A percentile compares a stretch with the other conserved stretches of the same genome.
Conservation (phyloP, 2,888 invertebrate genomes). For the Geotrupes spiniger region DNA sequence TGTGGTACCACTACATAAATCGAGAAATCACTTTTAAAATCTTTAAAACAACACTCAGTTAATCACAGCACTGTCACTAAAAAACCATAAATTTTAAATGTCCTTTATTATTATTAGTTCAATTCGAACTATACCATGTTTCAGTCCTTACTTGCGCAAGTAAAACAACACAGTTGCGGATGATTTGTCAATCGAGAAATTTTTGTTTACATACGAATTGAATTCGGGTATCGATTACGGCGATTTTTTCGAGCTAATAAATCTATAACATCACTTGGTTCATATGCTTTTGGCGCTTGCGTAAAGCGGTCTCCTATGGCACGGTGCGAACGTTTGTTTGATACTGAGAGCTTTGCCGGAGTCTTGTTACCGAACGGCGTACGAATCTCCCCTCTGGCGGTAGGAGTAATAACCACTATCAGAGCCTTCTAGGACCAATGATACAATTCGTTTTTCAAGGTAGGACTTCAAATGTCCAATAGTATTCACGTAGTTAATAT, state of each 20-base stretch:
- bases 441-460: constrained; percentile 31
- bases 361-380: constrained; percentile 21
- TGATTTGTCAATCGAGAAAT: too few species aligned
- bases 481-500: constrained; percentile 22
- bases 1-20: constrained; percentile 14
- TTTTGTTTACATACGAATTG: too few species aligned
- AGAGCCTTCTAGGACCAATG: constrained; percentile 30
- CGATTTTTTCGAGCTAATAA: too few species aligned
- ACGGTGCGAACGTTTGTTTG: constrained; percentile 21
- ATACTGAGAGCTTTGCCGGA: constrained; percentile 24
- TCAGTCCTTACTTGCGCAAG: too few species aligned
- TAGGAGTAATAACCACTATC: constrained; percentile 23
- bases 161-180: too few species aligned
- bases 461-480: constrained; percentile 32
- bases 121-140: too few species aligned
- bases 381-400: constrained; percentile 31
- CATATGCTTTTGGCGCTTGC: constrained; percentile 11
- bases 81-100: too few species aligned
- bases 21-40: constrained; percentile 8
- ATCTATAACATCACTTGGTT: too few species aligned
- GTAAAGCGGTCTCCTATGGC: constrained; percentile 21
- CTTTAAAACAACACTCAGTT: not conserved
- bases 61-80: too few species aligned
- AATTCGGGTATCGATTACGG: too few species aligned
- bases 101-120: too few species aligned